Conservation (phyloP, 2,888 invertebrate species). For the Xestobium rufovillosum region DNA sequence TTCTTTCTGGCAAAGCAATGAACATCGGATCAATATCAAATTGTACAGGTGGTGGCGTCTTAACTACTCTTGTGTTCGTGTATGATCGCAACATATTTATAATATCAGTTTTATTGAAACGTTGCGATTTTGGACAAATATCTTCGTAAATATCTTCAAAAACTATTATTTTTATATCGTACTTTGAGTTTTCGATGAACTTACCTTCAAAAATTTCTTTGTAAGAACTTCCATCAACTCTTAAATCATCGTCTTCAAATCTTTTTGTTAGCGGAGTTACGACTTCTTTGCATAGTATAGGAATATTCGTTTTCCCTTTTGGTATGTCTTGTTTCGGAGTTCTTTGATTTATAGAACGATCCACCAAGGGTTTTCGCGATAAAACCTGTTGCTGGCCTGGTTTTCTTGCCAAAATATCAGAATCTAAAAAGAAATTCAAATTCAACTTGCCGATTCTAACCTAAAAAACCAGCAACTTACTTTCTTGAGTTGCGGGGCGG, state of each 20-base stretch:
- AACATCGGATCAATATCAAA: too few relatives aligned
- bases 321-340: conserved; percentile 16
- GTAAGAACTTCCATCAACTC: conserved; percentile 5
- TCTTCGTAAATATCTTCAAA: conserved; percentile 18
- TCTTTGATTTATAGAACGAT: conserved; percentile 27
- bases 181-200: too few relatives aligned
- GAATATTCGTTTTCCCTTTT: conserved; percentile 9
- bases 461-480: too few relatives aligned
- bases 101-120: conserved; percentile 6
- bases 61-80: too few relatives aligned
- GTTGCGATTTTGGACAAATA: conserved; percentile 11
- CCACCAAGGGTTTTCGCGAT: conserved; percentile 28
- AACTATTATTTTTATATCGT: conserved; percentile 3
- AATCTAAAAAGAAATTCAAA: too few relatives aligned
- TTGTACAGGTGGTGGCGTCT: too few relatives aligned
- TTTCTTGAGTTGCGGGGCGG: too few relatives aligned
- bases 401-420: conserved; percentile 26
- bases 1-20: too few relatives aligned
- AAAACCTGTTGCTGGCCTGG: conserved; percentile 18
- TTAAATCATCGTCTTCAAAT: conserved; percentile 6
- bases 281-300: conserved; percentile 4
- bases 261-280: not conserved
- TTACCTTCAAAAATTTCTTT: conserved; percentile 14
- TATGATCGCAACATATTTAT: conserved; percentile 10
- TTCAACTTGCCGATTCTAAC: too few relatives aligned